Conservation (phyloP, 2,888 invertebrate species). For the Biston stratarius region DNA sequence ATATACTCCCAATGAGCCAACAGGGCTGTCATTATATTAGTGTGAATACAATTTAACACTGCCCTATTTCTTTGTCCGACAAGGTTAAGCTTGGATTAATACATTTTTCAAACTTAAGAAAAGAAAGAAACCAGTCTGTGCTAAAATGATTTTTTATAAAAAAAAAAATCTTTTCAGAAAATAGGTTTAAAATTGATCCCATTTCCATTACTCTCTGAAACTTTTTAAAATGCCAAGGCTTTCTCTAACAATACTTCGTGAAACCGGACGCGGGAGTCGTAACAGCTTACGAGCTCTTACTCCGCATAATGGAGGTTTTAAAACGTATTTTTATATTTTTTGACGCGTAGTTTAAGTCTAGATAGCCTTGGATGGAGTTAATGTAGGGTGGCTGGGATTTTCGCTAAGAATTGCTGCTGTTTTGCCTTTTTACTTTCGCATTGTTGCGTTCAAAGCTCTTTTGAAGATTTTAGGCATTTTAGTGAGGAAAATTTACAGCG, state of each 20-base stretch:
- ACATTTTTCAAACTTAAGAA: no score
- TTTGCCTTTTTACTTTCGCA: slow-evolving; percentile 25
- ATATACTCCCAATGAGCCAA: no score
- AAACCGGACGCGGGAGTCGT: slow-evolving; percentile 37
- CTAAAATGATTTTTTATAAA: no score
- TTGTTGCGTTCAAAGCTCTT: slow-evolving; percentile 30
- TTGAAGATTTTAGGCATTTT: slow-evolving; percentile 24
- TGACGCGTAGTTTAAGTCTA: slow-evolving; percentile 44
- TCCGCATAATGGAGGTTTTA: slow-evolving; percentile 44
- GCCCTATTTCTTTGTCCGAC: no score
- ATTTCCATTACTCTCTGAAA: slow-evolving; percentile 16
- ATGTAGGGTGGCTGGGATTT: slow-evolving; percentile 36
- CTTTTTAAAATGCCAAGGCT: slow-evolving; percentile 19
- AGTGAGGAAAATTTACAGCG: not conserved
- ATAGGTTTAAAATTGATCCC: slow-evolving; percentile 10
- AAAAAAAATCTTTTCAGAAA: not conserved
- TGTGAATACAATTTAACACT: no score
- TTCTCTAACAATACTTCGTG: slow-evolving; percentile 16
- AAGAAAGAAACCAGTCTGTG: no score
- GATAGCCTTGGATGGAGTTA: slow-evolving; percentile 37
- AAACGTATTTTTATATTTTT: slow-evolving; percentile 47
- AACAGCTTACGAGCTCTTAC: slow-evolving; percentile 47
- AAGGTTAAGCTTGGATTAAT: no score
- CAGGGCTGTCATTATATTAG: no score
- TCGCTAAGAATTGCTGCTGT: slow-evolving; percentile 21